These are phyloP conservation scores for Clarias batrachus DNA, from an alignment of 2,113 vertebrate genomes.

Conservation along the genomic window DNA sequence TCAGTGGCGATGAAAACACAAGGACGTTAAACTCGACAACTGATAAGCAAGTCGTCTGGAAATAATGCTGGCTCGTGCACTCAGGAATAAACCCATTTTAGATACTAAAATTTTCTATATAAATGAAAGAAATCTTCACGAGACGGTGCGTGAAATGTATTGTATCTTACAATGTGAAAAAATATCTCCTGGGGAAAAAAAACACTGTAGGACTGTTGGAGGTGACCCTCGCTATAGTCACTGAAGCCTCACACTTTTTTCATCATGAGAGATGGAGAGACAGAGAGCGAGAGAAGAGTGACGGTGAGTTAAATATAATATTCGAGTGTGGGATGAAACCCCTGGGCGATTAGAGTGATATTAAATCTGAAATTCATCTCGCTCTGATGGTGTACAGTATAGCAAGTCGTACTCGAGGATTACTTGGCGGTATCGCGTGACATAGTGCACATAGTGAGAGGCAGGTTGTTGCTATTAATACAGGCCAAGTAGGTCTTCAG, in stretches of 20 bases:
- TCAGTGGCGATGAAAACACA: background rate
- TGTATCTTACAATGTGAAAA: no score
- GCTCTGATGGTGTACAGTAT: slow-evolving; percentile 3
- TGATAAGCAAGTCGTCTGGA: background rate
- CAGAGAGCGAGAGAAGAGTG: background rate
- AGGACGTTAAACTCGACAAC: background rate
- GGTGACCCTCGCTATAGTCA: background rate
- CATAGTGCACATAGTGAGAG: slow-evolving; percentile 35
- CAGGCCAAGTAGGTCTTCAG: slow-evolving; percentile 17
- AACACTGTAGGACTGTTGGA: background rate
- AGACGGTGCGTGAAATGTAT: no score
- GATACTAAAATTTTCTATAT: no score
- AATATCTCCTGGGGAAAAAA: background rate
- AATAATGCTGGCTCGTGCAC: background rate
- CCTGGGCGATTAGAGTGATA: background rate
- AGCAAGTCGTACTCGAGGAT: background rate
- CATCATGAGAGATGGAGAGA: background rate
- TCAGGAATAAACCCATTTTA: no score
- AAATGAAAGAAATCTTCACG: no score
- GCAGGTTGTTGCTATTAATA: slow-evolving; percentile 45
- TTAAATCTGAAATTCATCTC: background rate
- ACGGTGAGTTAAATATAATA: background rate
- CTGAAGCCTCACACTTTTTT: background rate
- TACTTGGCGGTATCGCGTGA: slow-evolving; percentile 4
- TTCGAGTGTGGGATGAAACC: background rate